Evolutionary conservation across 2,113 vertebrate genomes (phyloP).

Genomic region (Phylloscopus trochiloides): DNA sequence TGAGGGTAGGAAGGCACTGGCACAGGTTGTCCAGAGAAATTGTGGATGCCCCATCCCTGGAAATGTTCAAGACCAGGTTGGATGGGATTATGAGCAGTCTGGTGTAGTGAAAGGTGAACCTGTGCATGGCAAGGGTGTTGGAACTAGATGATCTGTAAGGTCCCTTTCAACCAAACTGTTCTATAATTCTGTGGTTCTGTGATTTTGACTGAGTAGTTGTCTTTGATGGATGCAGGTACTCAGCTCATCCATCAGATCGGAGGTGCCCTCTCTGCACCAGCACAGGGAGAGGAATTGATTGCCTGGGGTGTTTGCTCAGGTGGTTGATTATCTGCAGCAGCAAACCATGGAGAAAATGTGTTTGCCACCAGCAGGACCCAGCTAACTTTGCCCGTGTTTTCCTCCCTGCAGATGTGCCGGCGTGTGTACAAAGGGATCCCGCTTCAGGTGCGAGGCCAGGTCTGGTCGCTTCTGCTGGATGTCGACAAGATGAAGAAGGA

Average conservation of each 20-base stretch:
- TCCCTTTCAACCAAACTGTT: neutral
- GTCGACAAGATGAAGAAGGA: slow-evolving; percentile 82
- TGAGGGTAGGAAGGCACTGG: neutral
- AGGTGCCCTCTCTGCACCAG: neutral
- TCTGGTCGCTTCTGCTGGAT: slow-evolving; percentile 87
- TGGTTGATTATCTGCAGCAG: neutral
- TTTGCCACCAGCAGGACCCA: neutral
- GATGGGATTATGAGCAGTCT: neutral
- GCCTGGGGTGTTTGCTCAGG: neutral
- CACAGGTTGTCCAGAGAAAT: neutral
- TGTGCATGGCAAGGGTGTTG: neutral
- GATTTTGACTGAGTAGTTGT: neutral
- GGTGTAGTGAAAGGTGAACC: neutral
- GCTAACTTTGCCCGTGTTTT: fast-evolving
- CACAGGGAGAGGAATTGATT: neutral
- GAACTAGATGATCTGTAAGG: neutral
- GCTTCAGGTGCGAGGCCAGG: slow-evolving; percentile 87
- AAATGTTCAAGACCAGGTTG: neutral
- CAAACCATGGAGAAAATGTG: neutral
- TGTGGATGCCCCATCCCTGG: neutral
- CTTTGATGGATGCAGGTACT: neutral
- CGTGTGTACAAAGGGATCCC: slow-evolving; percentile 92
- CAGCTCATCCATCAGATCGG: neutral
- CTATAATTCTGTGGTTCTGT: neutral
- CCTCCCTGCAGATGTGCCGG: slow-evolving; percentile 80